Base-by-base conservation (phyloP, 2,113 vertebrate genomes). In the Cettia cetti region DNA sequence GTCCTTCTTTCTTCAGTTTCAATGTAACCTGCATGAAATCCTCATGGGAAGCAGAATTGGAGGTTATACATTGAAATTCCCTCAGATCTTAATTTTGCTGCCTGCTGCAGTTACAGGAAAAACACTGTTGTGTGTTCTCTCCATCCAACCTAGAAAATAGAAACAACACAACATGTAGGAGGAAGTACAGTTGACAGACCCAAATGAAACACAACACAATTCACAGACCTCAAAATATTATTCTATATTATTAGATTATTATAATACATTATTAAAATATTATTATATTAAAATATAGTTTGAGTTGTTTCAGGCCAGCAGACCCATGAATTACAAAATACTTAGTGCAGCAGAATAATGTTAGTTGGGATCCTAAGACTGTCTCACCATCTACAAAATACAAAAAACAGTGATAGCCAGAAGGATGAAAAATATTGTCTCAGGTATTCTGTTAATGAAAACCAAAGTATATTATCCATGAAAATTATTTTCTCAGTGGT, bases 81-180 rank as follows among this genome's bases (percentile, higher is more conserved):
- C 57, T 92, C 74, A 82, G 49, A 94, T 92, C 64, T 90, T 89
- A 85, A 72, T 94, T 85, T 94, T 77, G 39, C 42, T 82, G 54
- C 30, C 75, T 80, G 40, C 44, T 83, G 23, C 52, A 88, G 37
- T 85, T 68, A 57, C 7, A 90, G 47, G 23, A 63, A 74, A 78
- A 88, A 63, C 1, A 0, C 13, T 64, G 21, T 15, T 84, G 40
- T 87, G 57, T 87, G 44, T 76, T 90, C 31, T 53, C 31, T 60
- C 79, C 23, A 49, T 66, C 42, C 52, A 92, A 45, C 33, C 20
- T 68, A 68, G 30, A 70, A 89, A 94, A 60, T 14, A 52, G 39
- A 82, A 77, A 69, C 31, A 91, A 80, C 52, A 44, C 5, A 4
- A 12, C 44, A 42, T 54, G 50, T 26, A 57, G 57, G 44, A 82